Evolutionary conservation across 2,113 vertebrate genomes (phyloP), one percentile per base, ranked within the genome.

Genomic region (Gopherus flavomarginatus): DNA sequence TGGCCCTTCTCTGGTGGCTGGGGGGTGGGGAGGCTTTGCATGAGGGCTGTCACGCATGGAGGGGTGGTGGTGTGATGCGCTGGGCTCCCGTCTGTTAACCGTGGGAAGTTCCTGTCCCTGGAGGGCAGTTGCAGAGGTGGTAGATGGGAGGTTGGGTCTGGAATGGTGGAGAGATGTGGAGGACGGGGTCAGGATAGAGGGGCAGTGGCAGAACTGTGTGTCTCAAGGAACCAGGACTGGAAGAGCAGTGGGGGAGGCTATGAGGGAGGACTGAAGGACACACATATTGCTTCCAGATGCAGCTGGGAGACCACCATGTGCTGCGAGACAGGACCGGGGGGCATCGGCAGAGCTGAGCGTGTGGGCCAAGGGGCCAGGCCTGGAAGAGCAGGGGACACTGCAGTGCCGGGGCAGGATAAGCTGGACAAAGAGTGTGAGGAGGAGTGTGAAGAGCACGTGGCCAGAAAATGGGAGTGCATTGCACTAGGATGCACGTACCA

Each of bases 401-500:
- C 3, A 53, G 56, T 13, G 6, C 3, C 47, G 19, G 27, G 38
- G 12, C 31, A 82, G 3, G 38, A n/a, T 84, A 93, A 94, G 19
- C 38, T 62, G 8, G 26, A 9, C 56, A 9, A 47, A n/a, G 47
- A 38, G 3, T 42, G 1, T 13, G 50, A 31, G 50, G 1, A 3
- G 3, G 2, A 27, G 87, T 52, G 24, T 4, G 49, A 31, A 11
- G 17, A 92, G 3, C 42, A 77, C 0, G 0, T 89, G 88, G 44
- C 12, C 42, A 47, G 42, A 44, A 78, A 78, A 78, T 24, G 17
- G 12, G n/a, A 38, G 35, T 38, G 38, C 42, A 11, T 44, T 44
- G 38, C 11, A 19, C 35, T 69, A 35, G 62, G 35, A 69, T 69
- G 35, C 7, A 9, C 50, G 77, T 88, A 49, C 44, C 62, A n/a